Base-by-base conservation (phyloP, 1,140 invertebrate genomes). In the Campodea augens region DNA sequence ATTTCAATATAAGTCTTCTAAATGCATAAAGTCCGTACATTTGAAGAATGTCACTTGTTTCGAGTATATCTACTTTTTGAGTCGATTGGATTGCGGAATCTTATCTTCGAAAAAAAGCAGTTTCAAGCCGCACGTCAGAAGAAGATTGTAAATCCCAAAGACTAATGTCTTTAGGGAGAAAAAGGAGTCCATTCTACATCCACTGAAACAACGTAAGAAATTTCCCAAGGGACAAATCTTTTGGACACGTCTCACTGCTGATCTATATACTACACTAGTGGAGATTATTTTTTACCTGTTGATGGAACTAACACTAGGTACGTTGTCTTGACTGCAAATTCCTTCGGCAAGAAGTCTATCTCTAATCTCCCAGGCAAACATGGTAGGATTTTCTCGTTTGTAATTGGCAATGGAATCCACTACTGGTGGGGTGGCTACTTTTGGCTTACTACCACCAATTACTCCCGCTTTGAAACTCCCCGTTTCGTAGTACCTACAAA, bases 301-400 rank as follows among this genome's bases (percentile, higher is more conserved):
- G 56, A 99, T 98, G 51, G 91, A 97, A 51, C 89, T 95, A 47
- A 99, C 95, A 57, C 87, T 93, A 58, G 95, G 95, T 51, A 98
- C 93, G 66, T 96, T 98, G 63, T 98, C 95, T 62, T 93, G 87
- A 43, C 90, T 91, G 65, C 95, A 98, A 57, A 98, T 91, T 25
- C 84, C 85, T 61, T 98, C 95, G 1, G 89, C 80, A 43, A 98
- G 72, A 52, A 99, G 74, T 64, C 91, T 74, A 66, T 98, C 93
- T 27, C 95, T 70, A 56, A 98, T 99, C 65, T 99, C 95, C 95
- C 95, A 98, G 2, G 95, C 95, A 63, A 98, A 98, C 92, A 98
- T 98, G 15, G 93, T 98, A 0, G 95, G 95, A 66, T 98, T 98
- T 63, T 97, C 90, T 48, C 89, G 72, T 63, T 99, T 99, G 71